Conservation (phyloP, 1,140 invertebrate genomes). For the Nymphalis io region DNA sequence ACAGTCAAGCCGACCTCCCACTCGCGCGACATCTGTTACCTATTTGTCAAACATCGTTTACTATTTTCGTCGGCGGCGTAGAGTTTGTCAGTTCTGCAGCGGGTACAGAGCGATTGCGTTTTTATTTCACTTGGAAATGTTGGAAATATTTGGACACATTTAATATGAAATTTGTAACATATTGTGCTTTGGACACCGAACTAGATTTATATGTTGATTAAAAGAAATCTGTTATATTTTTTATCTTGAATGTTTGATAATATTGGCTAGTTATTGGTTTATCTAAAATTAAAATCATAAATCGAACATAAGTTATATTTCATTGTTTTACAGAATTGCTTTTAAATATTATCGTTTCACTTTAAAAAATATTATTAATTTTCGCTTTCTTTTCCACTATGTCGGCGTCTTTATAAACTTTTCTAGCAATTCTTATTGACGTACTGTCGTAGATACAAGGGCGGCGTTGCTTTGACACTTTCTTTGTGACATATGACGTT, state of each 20-base stretch:
- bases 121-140: constrained; percentile 6
- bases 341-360: neutral
- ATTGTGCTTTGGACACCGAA: neutral
- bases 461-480: constrained; percentile 58
- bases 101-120: constrained; percentile 26
- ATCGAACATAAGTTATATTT: neutral
- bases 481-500: constrained; percentile 59
- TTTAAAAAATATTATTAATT: neutral
- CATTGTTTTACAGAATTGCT: neutral
- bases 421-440: constrained; percentile 26
- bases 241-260: neutral
- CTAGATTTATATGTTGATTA: neutral
- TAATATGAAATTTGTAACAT: neutral
- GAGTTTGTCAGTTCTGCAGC: constrained; percentile 53
- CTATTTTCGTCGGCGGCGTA: constrained; percentile 63
- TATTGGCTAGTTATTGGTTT: neutral
- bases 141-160: neutral
- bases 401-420: constrained; percentile 17
- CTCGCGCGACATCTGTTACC: constrained; percentile 67
- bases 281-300: too few species aligned
- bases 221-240: neutral
- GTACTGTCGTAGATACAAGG: constrained; percentile 42
- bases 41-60: constrained; percentile 78
- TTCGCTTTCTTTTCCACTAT: neutral
- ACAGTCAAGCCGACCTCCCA: constrained; percentile 42